Evolutionary conservation across 2,888 invertebrate species (phyloP).

Genomic region (Caenorhabditis panamensis): DNA sequence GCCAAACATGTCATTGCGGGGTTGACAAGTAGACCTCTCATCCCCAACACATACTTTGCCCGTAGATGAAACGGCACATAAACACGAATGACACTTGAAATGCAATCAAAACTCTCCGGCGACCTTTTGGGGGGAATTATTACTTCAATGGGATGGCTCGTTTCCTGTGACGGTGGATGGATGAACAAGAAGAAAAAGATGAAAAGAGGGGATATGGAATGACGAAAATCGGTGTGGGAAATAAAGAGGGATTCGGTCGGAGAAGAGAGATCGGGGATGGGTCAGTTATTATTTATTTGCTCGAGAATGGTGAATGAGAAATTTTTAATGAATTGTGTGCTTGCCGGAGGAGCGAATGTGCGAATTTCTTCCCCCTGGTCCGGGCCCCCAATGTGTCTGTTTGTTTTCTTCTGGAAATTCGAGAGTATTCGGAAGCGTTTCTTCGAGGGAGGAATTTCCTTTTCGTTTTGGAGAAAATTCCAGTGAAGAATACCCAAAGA

Average conservation of each 20-base stretch:
- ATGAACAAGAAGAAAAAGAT: not conserved
- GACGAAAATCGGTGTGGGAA: conserved; percentile 36
- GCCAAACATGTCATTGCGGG: not conserved
- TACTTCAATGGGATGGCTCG: conserved; percentile 2
- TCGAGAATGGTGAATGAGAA: conserved; percentile 33
- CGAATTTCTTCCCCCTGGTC: conserved; percentile 34
- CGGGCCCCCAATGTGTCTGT: conserved; percentile 43
- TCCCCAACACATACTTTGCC: conserved; percentile 28
- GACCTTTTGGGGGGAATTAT: no score
- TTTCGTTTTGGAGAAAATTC: conserved; percentile 7
- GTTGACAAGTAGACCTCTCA: not conserved
- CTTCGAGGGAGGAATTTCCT: conserved; percentile 27
- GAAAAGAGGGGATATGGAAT: conserved; percentile 17
- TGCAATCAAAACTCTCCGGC: conserved; percentile 46
- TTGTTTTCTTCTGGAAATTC: conserved; percentile 51
- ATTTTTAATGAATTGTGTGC: conserved; percentile 53
- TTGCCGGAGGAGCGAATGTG: conserved; percentile 31
- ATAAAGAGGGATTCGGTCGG: not conserved
- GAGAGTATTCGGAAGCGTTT: conserved; percentile 48
- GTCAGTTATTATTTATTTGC: conserved; percentile 49
- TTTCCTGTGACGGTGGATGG: no score
- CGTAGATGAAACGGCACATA: conserved; percentile 13
- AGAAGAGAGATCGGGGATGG: not conserved
- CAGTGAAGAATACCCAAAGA: conserved; percentile 13
- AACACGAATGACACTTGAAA: conserved; percentile 42